phyloP scores from a whole-genome alignment of 2,113 vertebrate species.

The Diglossa brunneiventris region DNA sequence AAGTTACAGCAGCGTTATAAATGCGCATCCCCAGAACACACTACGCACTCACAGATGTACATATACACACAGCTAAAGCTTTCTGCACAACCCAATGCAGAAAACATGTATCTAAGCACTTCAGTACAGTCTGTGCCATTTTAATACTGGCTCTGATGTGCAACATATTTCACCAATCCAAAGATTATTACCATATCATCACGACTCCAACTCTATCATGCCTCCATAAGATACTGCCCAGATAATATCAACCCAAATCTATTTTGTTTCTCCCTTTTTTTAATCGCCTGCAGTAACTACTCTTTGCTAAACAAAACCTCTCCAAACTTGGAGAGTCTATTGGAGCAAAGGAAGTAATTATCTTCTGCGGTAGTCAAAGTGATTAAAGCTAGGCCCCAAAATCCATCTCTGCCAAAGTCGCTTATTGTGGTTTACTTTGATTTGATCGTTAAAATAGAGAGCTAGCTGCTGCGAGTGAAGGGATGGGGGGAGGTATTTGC shows the following conservation, averaged over 20 bases:
- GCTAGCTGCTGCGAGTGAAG: conserved; percentile 32
- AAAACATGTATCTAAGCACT: background rate
- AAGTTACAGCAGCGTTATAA: background rate
- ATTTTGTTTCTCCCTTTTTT: conserved; percentile 23
- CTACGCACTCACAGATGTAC: fast-evolving
- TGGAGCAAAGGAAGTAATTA: conserved; percentile 77
- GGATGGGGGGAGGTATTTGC: background rate
- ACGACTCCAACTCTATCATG: conserved; percentile 20
- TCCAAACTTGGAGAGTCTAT: conserved; percentile 58
- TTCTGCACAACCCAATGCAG: background rate
- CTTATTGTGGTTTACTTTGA: conserved; percentile 62
- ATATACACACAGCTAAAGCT: background rate
- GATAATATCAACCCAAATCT: conserved; percentile 31
- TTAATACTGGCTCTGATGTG: background rate
- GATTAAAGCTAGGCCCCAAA: conserved; percentile 78
- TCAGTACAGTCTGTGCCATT: background rate
- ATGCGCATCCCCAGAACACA: background rate
- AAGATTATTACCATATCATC: conserved; percentile 42
- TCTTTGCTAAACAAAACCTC: conserved; percentile 62
- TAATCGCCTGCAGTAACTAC: conserved; percentile 32
- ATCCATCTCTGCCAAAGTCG: conserved; percentile 67
- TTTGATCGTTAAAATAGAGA: conserved; percentile 61
- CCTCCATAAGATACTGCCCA: conserved; percentile 30
- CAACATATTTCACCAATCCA: conserved; percentile 37
- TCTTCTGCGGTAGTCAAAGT: conserved; percentile 69